Conservation (phyloP, 2,113 vertebrate species). For the Esox niger region DNA sequence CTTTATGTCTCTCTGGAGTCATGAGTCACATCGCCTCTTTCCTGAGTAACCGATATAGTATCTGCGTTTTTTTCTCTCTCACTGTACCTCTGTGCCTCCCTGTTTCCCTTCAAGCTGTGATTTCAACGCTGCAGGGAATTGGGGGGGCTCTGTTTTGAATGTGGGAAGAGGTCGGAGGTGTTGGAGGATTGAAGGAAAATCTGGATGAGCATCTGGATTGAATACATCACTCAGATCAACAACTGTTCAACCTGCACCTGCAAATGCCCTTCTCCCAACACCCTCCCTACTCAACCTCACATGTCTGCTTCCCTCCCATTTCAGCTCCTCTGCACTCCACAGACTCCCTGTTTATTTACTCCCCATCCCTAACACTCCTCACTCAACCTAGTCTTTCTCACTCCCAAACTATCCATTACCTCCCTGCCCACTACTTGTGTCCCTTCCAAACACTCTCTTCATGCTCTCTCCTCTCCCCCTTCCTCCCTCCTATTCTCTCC, state of each 20-base stretch:
- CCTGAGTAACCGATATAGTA: slow-evolving; percentile 29
- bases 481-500: slow-evolving; percentile 4
- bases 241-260: slow-evolving; percentile 74
- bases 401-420: neutral
- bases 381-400: slow-evolving; percentile 15
- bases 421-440: neutral
- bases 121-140: slow-evolving; percentile 44
- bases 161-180: slow-evolving; percentile 45
- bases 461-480: neutral
- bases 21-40: slow-evolving; percentile 29
- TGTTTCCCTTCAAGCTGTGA: neutral
- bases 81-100: slow-evolving; percentile 12
- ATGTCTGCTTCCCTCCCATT: slow-evolving; percentile 25
- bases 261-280: slow-evolving; percentile 46
- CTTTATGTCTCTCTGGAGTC: slow-evolving; percentile 37
- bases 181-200: slow-evolving; percentile 54
- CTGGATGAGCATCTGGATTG: slow-evolving; percentile 74
- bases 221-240: slow-evolving; percentile 70
- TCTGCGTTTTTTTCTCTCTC: slow-evolving; percentile 22
- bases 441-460: slow-evolving; percentile 9
- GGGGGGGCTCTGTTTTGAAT: slow-evolving; percentile 22
- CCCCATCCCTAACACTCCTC: neutral
- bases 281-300: slow-evolving; percentile 7
- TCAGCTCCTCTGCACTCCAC: slow-evolving; percentile 17
- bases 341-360: slow-evolving; percentile 28